A percentile compares a stretch with the other conserved stretches of the same genome.
Evolutionary conservation across 2,888 invertebrate genomes (phyloP).

Genomic region (Agrotis ipsilon): DNA sequence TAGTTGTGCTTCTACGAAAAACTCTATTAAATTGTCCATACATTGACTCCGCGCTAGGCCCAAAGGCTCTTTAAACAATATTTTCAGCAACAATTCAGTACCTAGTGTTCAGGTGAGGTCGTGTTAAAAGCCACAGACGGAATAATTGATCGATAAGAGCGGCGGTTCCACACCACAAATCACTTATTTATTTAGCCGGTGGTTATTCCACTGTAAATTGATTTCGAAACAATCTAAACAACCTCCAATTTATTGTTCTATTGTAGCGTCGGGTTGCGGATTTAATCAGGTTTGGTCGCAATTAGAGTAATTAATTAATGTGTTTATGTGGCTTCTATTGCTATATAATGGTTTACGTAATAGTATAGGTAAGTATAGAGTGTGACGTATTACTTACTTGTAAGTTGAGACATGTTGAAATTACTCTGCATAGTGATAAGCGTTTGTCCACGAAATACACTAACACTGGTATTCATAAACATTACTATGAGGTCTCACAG

Average conservation of each 20-base stretch:
- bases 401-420: not conserved
- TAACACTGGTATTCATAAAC: too few species aligned
- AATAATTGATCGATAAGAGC: constrained; percentile 61
- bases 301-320: constrained; percentile 59
- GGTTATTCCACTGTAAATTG: constrained; percentile 60
- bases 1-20: too few species aligned
- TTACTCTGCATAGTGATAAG: not conserved
- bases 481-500: too few species aligned
- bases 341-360: not conserved
- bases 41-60: too few species aligned
- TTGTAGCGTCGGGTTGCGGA: constrained; percentile 36
- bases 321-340: constrained; percentile 43
- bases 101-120: constrained; percentile 38
- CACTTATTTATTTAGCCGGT: constrained; percentile 66
- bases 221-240: constrained; percentile 63
- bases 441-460: too few species aligned
- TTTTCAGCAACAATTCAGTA: constrained; percentile 5
- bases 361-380: not conserved
- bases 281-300: constrained; percentile 55
- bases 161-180: constrained; percentile 56
- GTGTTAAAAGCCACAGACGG: constrained; percentile 50
- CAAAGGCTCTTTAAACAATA: not conserved
- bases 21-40: too few species aligned
- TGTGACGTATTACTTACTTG: not conserved
- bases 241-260: constrained; percentile 59